Evolutionary conservation across 2,797 vertebrate genomes (phyloP).

Genomic region (Tokudaia tokunoshimensis): DNA sequence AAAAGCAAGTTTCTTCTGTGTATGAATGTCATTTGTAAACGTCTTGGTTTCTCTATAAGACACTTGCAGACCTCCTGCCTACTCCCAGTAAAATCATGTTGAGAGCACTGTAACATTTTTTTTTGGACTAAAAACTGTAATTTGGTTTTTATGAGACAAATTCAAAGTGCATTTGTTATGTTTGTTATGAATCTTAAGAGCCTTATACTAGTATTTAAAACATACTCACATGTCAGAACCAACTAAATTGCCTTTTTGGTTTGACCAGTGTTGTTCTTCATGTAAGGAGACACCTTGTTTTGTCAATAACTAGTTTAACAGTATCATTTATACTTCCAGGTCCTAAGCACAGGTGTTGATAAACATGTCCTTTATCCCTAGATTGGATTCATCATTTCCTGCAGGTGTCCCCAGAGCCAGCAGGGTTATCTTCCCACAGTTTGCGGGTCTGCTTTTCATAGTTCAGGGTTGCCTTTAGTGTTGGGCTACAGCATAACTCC

Average conservation of each 20-base stretch:
- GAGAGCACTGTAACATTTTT: not conserved
- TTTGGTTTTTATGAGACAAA: slow-evolving; percentile 29
- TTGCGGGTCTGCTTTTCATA: not conserved
- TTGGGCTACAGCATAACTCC: no score
- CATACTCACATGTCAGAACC: not conserved
- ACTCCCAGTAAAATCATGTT: not conserved
- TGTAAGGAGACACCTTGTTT: not conserved
- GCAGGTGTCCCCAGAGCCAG: not conserved
- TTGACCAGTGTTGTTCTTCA: not conserved
- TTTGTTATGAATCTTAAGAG: not conserved
- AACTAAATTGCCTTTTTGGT: not conserved
- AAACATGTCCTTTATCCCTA: not conserved
- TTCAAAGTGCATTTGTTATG: not conserved
- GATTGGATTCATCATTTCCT: not conserved
- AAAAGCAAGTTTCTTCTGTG: not conserved
- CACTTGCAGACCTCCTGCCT: no score
- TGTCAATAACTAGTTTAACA: not conserved
- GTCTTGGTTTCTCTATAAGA: not conserved
- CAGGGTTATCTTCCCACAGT: not conserved
- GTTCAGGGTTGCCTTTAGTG: not conserved
- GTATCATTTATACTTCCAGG: not conserved
- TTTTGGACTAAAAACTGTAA: not conserved
- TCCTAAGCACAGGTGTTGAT: not conserved
- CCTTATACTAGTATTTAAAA: not conserved
- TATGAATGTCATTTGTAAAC: no score